phyloP scores from a whole-genome alignment of 1,140 invertebrate species.

The Caenorhabditis remanei region DNA sequence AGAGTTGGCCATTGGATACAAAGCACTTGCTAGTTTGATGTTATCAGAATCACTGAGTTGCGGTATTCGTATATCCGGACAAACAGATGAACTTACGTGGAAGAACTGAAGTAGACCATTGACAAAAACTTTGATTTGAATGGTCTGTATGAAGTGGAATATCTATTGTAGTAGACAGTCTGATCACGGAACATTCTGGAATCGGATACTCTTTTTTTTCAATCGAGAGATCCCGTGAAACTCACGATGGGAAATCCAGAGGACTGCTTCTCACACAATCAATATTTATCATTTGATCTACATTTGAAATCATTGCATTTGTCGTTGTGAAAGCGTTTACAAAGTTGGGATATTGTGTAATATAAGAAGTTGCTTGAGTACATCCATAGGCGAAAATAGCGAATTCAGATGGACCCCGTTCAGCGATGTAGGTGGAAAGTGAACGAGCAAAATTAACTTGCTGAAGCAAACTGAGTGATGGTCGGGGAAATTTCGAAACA shows the following conservation, averaged over 20 bases:
- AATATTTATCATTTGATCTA: background rate
- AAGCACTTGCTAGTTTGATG: background rate
- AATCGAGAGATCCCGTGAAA: background rate
- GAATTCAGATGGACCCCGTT: background rate
- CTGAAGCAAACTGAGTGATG: background rate
- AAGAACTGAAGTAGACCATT: slow-evolving; percentile 18
- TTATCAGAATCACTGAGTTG: background rate
- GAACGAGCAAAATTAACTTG: background rate
- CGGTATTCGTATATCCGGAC: background rate
- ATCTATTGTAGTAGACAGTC: slow-evolving; percentile 11
- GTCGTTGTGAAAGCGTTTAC: background rate
- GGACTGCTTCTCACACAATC: background rate
- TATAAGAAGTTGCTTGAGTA: background rate
- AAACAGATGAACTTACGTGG: background rate
- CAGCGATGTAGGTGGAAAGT: background rate
- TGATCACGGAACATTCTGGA: slow-evolving; percentile 41
- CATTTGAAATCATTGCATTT: background rate
- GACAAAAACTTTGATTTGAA: slow-evolving; percentile 15
- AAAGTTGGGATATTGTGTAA: slow-evolving; percentile 23
- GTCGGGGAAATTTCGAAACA: background rate
- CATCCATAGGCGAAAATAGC: slow-evolving; percentile 12
- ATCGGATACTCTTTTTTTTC: background rate
- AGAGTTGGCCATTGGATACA: slow-evolving; percentile 21
- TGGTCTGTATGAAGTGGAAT: background rate
- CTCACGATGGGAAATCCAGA: slow-evolving; percentile 7